These are phyloP conservation scores for Mungos mungo DNA, from an alignment of 2,113 vertebrate species.

Conservation along the genomic window DNA sequence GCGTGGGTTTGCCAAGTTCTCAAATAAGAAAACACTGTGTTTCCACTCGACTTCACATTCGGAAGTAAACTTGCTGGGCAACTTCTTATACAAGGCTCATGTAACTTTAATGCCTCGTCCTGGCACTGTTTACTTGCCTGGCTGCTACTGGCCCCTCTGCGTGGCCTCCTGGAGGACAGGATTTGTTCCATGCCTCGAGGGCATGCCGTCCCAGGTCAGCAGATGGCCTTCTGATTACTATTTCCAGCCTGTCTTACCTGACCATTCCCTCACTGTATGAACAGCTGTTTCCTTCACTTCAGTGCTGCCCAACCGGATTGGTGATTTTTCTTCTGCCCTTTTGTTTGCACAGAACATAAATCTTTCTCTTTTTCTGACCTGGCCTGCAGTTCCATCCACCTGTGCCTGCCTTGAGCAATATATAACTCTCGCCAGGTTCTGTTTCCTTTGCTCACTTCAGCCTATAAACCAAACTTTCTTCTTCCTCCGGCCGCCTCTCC, in stretches of 20 bases:
- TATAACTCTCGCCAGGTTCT: slow-evolving; percentile 81
- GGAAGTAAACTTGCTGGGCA: slow-evolving; percentile 59
- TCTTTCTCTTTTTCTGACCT: slow-evolving; percentile 92
- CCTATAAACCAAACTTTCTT: slow-evolving; percentile 81
- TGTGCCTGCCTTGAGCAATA: slow-evolving; percentile 94
- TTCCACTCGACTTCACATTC: slow-evolving; percentile 49
- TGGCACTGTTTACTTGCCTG: slow-evolving; percentile 83
- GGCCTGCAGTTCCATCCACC: slow-evolving; percentile 95
- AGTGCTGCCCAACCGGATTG: slow-evolving; percentile 88
- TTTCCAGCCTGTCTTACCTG: slow-evolving; percentile 95
- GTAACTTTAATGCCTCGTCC: slow-evolving; percentile 88
- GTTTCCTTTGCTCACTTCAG: slow-evolving; percentile 75
- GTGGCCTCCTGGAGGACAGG: slow-evolving; percentile 92
- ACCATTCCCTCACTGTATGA: slow-evolving; percentile 95
- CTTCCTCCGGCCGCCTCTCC: not conserved
- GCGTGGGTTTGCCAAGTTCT: slow-evolving; percentile 48
- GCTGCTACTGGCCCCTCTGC: slow-evolving; percentile 85
- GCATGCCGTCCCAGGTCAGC: slow-evolving; percentile 94
- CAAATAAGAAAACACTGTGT: slow-evolving; percentile 38
- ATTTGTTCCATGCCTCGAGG: slow-evolving; percentile 91
- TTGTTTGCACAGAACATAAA: slow-evolving; percentile 95
- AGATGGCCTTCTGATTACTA: slow-evolving; percentile 98
- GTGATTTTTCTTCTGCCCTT: slow-evolving; percentile 97
- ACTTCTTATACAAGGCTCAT: slow-evolving; percentile 80
- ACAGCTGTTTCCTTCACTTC: slow-evolving; percentile 97